Base-by-base conservation (phyloP, 2,888 invertebrate species). In the Leuctra nigra region DNA sequence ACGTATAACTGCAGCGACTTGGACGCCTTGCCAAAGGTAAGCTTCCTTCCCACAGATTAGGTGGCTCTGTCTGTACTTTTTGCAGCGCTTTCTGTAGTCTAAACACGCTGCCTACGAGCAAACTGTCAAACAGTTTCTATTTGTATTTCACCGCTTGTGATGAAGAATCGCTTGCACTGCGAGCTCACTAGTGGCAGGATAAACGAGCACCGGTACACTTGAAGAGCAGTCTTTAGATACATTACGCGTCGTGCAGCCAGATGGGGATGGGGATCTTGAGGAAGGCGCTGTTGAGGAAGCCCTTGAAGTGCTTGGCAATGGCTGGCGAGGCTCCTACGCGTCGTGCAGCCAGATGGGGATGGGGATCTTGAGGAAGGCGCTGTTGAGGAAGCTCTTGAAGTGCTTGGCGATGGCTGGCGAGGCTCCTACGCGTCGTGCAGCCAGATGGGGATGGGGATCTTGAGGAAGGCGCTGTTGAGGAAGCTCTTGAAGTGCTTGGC, bases 401-500 rank as follows among this genome's bases (percentile, higher is more conserved):
- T 87, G 84, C 64, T 82, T 83, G 1, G 83, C 81, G 64, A 89
- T 85, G 61, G 86, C 81, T 7, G 76, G 47, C 20, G 23, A 18
- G 3, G 18, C 3, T 3, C 23, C 50, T 55, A 58, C 18, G 50
- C 58, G 39, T 58, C 56, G 23, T 38, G 29, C 35, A 87, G 76
- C 86, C 86, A 86, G 13, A 82, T 77, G 66, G 84, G 80, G 57
- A 87, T 73, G 1, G 87, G 87, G 53, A 87, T 76, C 68, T 82
- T 82, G 44, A 81, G 77, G 69, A 87, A 86, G 38, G 87, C 87
- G 1, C 77, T 77, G 67, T 87, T 87, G 56, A 89, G 75, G 70
- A 87, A 86, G 1, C 77, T 74, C 67, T 84, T 82, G 74, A 88
- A 87, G 66, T 87, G 83, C 64, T 82, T 83, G 1, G 83, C 81